Evolutionary conservation across 1,140 invertebrate genomes (phyloP).

Genomic region (Drosophila repleta): DNA sequence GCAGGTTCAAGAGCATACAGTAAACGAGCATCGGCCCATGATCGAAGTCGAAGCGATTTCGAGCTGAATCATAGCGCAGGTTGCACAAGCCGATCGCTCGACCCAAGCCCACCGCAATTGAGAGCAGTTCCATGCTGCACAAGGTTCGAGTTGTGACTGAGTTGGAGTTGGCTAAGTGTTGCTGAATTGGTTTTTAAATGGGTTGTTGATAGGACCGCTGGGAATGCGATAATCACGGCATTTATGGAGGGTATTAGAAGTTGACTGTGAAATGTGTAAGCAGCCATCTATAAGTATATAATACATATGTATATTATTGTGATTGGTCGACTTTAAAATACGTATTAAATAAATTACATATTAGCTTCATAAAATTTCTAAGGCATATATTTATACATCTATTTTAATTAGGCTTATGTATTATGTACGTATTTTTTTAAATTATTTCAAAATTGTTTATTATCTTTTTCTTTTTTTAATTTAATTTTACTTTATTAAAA

Average conservation of each 20-base stretch:
- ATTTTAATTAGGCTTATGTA: too few species aligned
- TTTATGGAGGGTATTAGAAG: neutral
- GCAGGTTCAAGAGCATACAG: constrained; percentile 42
- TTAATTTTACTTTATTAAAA: too few species aligned
- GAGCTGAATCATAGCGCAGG: constrained; percentile 29
- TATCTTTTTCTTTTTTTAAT: too few species aligned
- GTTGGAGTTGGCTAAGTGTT: neutral
- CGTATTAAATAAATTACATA: too few species aligned
- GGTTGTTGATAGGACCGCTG: neutral
- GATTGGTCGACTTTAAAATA: too few species aligned
- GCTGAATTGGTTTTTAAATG: neutral
- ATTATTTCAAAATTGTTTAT: too few species aligned
- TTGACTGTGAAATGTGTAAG: too few species aligned
- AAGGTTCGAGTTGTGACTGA: constrained; percentile 1
- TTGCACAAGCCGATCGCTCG: constrained; percentile 49
- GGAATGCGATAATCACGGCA: neutral
- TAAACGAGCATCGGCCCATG: constrained; percentile 36
- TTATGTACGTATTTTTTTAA: too few species aligned
- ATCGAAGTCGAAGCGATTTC: constrained; percentile 1
- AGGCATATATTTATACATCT: too few species aligned
- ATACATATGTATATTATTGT: too few species aligned
- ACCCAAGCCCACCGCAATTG: constrained; percentile 13
- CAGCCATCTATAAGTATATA: too few species aligned
- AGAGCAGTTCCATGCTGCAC: constrained; percentile 5
- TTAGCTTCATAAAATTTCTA: too few species aligned